These are phyloP conservation scores for Ptychobarbus kaznakovi DNA, from an alignment of 2,797 vertebrate genomes.

Conservation along the genomic window DNA sequence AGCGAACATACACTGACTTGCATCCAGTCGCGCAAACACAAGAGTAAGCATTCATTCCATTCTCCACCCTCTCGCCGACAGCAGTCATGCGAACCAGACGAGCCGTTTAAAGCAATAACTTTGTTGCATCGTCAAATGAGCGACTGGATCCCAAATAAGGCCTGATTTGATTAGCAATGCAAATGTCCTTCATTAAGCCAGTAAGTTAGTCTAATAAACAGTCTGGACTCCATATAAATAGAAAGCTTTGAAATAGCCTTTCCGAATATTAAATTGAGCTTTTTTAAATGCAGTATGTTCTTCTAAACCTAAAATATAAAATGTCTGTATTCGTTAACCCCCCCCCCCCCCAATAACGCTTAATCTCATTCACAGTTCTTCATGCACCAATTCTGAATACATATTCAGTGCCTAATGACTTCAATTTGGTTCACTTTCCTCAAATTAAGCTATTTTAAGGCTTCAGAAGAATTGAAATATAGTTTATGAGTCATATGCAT, in stretches of 20 bases:
- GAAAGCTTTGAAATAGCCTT: not conserved
- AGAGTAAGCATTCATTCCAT: conserved; percentile 56
- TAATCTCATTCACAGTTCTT: not conserved
- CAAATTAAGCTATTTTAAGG: not conserved
- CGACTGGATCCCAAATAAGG: conserved; percentile 38
- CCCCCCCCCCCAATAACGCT: not conserved
- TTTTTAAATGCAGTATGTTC: not conserved
- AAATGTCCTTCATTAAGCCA: conserved; percentile 32
- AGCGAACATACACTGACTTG: conserved; percentile 58
- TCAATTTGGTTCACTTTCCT: conserved; percentile 4
- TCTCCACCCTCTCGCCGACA: conserved; percentile 36
- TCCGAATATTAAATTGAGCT: not conserved
- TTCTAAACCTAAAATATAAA: not conserved
- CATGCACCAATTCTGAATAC: not conserved
- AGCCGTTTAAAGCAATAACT: conserved; percentile 55
- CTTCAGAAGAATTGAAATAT: not conserved
- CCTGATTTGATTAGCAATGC: conserved; percentile 47
- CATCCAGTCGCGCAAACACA: conserved; percentile 57
- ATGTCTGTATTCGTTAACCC: not conserved
- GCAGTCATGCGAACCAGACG: conserved; percentile 42
- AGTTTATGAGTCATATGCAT: conserved; percentile 14
- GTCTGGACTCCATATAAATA: not conserved
- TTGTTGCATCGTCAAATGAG: conserved; percentile 46
- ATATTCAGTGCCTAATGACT: not conserved
- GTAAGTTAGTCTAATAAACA: conserved; percentile 18